These are phyloP conservation scores for Salminus brasiliensis DNA, from an alignment of 2,113 vertebrate species.

Conservation along the genomic window DNA sequence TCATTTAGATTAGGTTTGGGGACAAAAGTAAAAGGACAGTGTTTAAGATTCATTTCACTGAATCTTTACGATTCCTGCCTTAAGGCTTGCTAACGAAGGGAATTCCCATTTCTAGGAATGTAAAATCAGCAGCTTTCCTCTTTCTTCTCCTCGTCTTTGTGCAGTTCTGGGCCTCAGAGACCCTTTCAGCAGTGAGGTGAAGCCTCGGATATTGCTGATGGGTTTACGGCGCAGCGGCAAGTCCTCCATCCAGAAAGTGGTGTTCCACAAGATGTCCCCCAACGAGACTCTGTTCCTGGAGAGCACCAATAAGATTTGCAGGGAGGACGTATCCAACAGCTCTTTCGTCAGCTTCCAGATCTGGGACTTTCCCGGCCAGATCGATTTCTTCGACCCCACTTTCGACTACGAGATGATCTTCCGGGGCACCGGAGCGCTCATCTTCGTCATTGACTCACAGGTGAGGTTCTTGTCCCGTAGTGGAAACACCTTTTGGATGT, in stretches of 20 bases:
- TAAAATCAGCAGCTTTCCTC: background rate
- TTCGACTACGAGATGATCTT: slow-evolving; percentile 98
- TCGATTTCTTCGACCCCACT: slow-evolving; percentile 92
- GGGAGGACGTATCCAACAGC: slow-evolving; percentile 92
- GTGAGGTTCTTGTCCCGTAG: slow-evolving; percentile 59
- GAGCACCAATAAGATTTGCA: slow-evolving; percentile 93
- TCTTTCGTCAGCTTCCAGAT: slow-evolving; percentile 96
- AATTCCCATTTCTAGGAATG: background rate
- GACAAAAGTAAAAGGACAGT: background rate
- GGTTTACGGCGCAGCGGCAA: slow-evolving; percentile 91
- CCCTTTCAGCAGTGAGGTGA: slow-evolving; percentile 87
- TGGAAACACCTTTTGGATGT: background rate
- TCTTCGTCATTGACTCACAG: slow-evolving; percentile 95
- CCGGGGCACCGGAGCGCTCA: slow-evolving; percentile 88
- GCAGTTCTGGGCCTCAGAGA: slow-evolving; percentile 87
- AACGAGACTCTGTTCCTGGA: slow-evolving; percentile 92
- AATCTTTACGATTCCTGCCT: background rate
- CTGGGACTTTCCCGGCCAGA: slow-evolving; percentile 94
- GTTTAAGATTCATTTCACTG: background rate
- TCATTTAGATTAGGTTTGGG: background rate
- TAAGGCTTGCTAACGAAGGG: background rate
- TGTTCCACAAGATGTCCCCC: slow-evolving; percentile 95
- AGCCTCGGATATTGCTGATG: slow-evolving; percentile 94
- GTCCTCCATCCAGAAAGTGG: slow-evolving; percentile 95
- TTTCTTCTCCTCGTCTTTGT: slow-evolving; percentile 24